Evolutionary conservation across 1,140 invertebrate genomes (phyloP).

Genomic region (Prorops nasuta): DNA sequence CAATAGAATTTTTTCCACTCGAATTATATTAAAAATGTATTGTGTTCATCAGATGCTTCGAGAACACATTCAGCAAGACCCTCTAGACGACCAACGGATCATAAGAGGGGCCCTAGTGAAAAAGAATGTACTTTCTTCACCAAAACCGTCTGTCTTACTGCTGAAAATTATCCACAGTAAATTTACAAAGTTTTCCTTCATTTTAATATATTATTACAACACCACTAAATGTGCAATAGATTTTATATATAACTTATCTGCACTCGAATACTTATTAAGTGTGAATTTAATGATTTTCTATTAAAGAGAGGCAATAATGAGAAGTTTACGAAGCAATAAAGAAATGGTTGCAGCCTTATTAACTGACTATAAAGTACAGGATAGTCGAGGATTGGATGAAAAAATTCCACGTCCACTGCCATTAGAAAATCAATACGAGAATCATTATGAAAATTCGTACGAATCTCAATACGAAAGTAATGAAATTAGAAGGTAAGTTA

Average conservation of each 20-base stretch:
- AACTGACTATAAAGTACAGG: slow-evolving; percentile 61
- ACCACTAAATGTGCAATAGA: too few relatives aligned
- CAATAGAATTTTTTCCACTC: background rate
- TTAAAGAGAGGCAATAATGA: slow-evolving; percentile 72
- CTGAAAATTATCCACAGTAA: slow-evolving; percentile 77
- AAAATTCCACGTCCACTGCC: slow-evolving; percentile 19
- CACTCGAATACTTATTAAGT: too few relatives aligned
- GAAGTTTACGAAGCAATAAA: slow-evolving; percentile 69
- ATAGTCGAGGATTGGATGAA: slow-evolving; percentile 25
- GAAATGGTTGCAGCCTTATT: slow-evolving; percentile 69
- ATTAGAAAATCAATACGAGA: slow-evolving; percentile 30
- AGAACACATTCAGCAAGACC: slow-evolving; percentile 24
- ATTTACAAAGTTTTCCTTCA: slow-evolving; percentile 23
- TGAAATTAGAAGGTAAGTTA: slow-evolving; percentile 49
- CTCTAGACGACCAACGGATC: slow-evolving; percentile 26
- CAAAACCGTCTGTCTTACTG: slow-evolving; percentile 72
- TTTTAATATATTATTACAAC: too few relatives aligned
- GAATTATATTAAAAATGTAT: background rate
- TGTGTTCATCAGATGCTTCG: slow-evolving; percentile 19
- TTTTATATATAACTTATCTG: too few relatives aligned
- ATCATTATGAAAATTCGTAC: slow-evolving; percentile 27
- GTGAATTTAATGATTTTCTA: slow-evolving; percentile 12
- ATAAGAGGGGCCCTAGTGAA: slow-evolving; percentile 34
- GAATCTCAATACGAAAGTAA: slow-evolving; percentile 49
- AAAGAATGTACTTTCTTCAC: slow-evolving; percentile 71